These are phyloP conservation scores for Acromyrmex heyeri DNA, from an alignment of 1,140 invertebrate species.

Conservation along the genomic window DNA sequence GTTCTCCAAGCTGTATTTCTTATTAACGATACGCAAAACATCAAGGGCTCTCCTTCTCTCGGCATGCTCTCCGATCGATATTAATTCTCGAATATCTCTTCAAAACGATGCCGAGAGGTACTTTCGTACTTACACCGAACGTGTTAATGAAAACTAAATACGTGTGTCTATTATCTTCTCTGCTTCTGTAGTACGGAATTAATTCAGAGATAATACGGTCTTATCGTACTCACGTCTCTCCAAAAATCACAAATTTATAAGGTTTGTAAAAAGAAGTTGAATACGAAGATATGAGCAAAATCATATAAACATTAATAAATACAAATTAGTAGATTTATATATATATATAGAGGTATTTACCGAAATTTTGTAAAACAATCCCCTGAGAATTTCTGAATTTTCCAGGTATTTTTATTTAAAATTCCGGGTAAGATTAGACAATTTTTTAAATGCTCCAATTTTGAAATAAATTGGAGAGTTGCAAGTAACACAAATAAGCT, in stretches of 20 bases:
- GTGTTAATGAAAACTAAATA: conserved; percentile 55
- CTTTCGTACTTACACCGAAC: conserved; percentile 8
- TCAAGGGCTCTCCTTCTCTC: conserved; percentile 1
- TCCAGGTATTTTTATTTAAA: no score
- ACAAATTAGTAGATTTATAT: conserved; percentile 8
- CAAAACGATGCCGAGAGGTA: background rate
- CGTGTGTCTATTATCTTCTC: conserved; percentile 23
- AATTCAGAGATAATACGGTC: conserved; percentile 37
- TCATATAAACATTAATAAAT: conserved; percentile 36
- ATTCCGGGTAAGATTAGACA: no score
- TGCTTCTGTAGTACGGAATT: conserved; percentile 2
- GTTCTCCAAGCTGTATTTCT: background rate
- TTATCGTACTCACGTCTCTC: background rate
- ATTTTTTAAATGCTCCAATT: no score
- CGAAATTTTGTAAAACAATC: no score
- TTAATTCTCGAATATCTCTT: conserved; percentile 45
- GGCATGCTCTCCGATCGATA: background rate
- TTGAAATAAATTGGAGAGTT: no score
- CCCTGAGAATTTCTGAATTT: no score
- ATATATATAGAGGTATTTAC: no score
- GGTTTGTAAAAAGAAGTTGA: background rate
- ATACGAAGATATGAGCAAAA: background rate
- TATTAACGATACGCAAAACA: conserved; percentile 38
- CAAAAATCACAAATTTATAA: conserved; percentile 17
- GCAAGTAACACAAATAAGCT: no score